Evolutionary conservation across 1,140 invertebrate genomes (phyloP).

Genomic region (Drosophila obscura): DNA sequence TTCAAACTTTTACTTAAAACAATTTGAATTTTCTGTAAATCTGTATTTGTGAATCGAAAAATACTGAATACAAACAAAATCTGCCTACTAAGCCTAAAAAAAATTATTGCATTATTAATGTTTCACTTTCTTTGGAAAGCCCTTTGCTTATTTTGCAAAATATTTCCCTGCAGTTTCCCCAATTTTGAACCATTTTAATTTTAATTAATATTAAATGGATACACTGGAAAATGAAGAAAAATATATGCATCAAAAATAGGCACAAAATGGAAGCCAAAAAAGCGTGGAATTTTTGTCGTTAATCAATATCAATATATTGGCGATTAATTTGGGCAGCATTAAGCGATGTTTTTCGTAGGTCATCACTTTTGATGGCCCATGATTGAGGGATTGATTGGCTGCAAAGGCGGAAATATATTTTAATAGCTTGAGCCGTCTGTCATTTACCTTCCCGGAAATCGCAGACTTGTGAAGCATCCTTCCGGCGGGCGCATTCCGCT

Average conservation of each 20-base stretch:
- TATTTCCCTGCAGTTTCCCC: constrained; percentile 31
- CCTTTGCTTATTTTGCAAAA: constrained; percentile 10
- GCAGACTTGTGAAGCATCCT: constrained; percentile 14
- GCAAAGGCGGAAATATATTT: constrained; percentile 50
- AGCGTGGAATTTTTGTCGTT: constrained; percentile 10
- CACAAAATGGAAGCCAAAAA: constrained; percentile 14
- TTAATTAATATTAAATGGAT: constrained; percentile 24
- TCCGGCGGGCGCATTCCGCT: background rate
- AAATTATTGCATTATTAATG: too few species aligned
- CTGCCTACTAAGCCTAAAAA: too few species aligned
- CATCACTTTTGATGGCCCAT: constrained; percentile 1
- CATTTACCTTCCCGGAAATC: constrained; percentile 51
- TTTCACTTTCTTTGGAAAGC: background rate
- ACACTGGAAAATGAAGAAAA: constrained; percentile 35
- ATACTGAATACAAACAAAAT: too few species aligned
- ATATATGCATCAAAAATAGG: constrained; percentile 2
- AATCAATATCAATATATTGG: constrained; percentile 69
- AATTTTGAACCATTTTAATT: constrained; percentile 68
- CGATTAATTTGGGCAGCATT: constrained; percentile 62
- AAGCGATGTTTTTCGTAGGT: constrained; percentile 8
- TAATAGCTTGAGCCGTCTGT: constrained; percentile 61
- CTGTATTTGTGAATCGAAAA: too few species aligned
- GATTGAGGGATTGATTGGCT: constrained; percentile 24
- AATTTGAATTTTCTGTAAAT: too few species aligned
- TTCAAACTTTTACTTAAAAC: too few species aligned